These are phyloP conservation scores for Amphimallon solstitiale DNA, from an alignment of 2,888 invertebrate species.

Conservation along the genomic window DNA sequence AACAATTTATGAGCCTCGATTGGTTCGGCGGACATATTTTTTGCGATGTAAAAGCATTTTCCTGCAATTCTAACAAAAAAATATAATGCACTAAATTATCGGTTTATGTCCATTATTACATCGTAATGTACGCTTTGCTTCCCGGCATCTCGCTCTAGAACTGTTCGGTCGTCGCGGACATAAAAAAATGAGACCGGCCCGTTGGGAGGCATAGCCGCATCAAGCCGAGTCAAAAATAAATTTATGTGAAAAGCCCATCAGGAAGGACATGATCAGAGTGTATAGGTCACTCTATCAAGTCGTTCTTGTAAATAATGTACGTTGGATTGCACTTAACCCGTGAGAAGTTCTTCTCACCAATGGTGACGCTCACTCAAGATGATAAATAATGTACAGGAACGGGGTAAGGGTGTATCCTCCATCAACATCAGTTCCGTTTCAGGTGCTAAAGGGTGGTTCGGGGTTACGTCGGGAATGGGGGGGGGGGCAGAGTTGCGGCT, in stretches of 20 bases:
- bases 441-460: slow-evolving; percentile 4
- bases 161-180: slow-evolving; percentile 1
- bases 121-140: neutral
- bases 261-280: slow-evolving; percentile 30
- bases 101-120: no score
- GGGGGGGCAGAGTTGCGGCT: slow-evolving; percentile 9
- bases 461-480: neutral
- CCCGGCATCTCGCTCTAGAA: neutral
- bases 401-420: slow-evolving; percentile 23
- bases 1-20: no score
- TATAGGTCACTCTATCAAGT: slow-evolving; percentile 34
- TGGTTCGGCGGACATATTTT: no score
- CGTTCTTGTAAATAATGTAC: slow-evolving; percentile 34
- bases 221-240: slow-evolving; percentile 32
- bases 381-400: slow-evolving; percentile 29
- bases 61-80: no score
- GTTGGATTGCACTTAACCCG: slow-evolving; percentile 32
- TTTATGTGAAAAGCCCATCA: slow-evolving; percentile 33
- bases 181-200: slow-evolving; percentile 23
- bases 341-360: slow-evolving; percentile 29
- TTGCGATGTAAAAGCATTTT: no score
- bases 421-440: slow-evolving; percentile 29
- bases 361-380: slow-evolving; percentile 29
- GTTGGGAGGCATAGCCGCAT: slow-evolving; percentile 9
- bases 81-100: no score